Evolutionary conservation across 2,113 vertebrate genomes (phyloP).

Genomic region (Accipiter virgatus): DNA sequence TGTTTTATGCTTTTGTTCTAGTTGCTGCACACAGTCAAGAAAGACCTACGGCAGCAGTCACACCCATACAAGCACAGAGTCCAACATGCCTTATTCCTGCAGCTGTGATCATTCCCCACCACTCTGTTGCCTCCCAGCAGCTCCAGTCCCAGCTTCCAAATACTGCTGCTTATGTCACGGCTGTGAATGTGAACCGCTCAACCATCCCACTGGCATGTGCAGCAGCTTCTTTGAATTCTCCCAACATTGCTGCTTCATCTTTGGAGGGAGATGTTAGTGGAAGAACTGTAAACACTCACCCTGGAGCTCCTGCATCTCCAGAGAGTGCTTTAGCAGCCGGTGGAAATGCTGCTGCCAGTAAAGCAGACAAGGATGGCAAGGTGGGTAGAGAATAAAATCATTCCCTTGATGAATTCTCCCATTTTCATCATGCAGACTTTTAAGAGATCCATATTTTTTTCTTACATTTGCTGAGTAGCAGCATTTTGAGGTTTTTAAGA

Average conservation of each 20-base stretch:
- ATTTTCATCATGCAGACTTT: background rate
- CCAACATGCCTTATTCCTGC: slow-evolving; percentile 77
- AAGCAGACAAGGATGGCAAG: slow-evolving; percentile 90
- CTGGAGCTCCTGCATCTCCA: slow-evolving; percentile 72
- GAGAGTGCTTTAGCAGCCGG: slow-evolving; percentile 68
- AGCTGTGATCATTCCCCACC: slow-evolving; percentile 75
- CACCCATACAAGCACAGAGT: slow-evolving; percentile 86
- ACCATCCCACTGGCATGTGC: slow-evolving; percentile 81
- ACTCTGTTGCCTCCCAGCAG: slow-evolving; percentile 63
- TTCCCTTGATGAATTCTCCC: background rate
- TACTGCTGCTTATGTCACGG: slow-evolving; percentile 57
- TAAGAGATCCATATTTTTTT: background rate
- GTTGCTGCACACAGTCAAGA: slow-evolving; percentile 90
- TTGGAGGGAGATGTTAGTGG: slow-evolving; percentile 80
- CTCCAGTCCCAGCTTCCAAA: slow-evolving; percentile 63
- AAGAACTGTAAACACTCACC: slow-evolving; percentile 67
- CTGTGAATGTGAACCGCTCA: slow-evolving; percentile 69
- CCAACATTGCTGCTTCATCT: slow-evolving; percentile 75
- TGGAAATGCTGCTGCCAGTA: slow-evolving; percentile 69
- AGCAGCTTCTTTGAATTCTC: slow-evolving; percentile 79
- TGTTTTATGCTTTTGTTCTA: slow-evolving; percentile 51
- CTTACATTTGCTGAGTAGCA: background rate
- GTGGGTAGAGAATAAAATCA: slow-evolving; percentile 64
- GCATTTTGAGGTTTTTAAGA: background rate
- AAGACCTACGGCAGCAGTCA: slow-evolving; percentile 88